Evolutionary conservation across 1,140 invertebrate genomes (phyloP), one percentile per base, ranked within the genome.

Genomic region (Cydia pomonella): DNA sequence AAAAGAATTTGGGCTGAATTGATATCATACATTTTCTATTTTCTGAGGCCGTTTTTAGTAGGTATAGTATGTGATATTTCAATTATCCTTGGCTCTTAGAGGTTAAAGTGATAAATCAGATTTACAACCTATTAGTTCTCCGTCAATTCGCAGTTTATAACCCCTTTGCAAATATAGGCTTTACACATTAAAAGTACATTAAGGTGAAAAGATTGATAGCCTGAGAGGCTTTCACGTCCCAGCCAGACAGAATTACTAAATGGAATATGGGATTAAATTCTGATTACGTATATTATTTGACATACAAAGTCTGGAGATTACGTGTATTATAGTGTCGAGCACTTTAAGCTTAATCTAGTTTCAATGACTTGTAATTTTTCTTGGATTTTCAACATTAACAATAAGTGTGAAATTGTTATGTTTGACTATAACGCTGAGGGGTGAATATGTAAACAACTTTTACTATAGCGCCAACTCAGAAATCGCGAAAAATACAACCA

Each of bases 151-250:
- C 53, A 59, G 9, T 59, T 23, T 23, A 59, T 23, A 53, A 50
- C 47, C 47, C 53, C n/a, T n/a, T 50, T 23, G 53, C 18, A 59
- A 59, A 66, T 63, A 33, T 66, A 66, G 63, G 63, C 63, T 66
- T 66, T 66, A 27, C 25, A 66, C 63, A 66, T 66, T 33, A 66
- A 66, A 66, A 66, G 63, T 66, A 66, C 63, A 66, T 66, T 66
- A 66, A 66, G 63, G 63, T 66, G 63, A 33, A 29, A 66, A 33
- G 63, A 66, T 66, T 66, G 63, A 66, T 66, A 66, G 27, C 63
- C 25, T n/a, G 25, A 27, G 63, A 29, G 63, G 25, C 63, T 66
- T 59, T 66, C n/a, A 66, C 27, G 27, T 66, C 27, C 23, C 23
- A 27, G 59, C 59, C 59, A 66, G 63, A 33, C 27, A 66, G 63